Percentiles rank a stretch among this genome's conserved stretches.
These are phyloP conservation scores for Sylvilagus floridanus DNA, from an alignment of 2,797 vertebrate species.

Conservation along the genomic window DNA sequence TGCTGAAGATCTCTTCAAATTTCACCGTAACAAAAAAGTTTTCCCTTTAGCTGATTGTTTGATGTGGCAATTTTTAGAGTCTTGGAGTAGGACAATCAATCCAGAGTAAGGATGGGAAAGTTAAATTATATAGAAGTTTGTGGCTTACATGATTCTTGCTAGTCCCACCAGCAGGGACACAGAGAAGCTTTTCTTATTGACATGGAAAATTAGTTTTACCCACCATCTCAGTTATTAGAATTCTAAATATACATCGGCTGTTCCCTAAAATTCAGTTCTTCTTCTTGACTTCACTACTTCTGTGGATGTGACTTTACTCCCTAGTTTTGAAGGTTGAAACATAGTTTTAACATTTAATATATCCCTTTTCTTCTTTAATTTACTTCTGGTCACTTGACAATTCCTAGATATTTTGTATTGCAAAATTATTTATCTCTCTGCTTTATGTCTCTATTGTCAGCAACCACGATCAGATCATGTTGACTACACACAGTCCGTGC, in stretches of 20 bases:
- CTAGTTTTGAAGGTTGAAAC: slow-evolving; percentile 4
- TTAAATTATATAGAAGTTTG: slow-evolving; percentile 37
- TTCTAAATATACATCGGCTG: background rate
- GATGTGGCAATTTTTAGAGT: slow-evolving; percentile 44
- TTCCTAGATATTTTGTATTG: slow-evolving; percentile 38
- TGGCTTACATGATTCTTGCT: background rate
- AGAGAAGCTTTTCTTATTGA: slow-evolving; percentile 7
- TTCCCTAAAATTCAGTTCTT: slow-evolving; percentile 25
- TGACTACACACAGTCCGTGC: background rate
- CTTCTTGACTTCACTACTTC: slow-evolving; percentile 14
- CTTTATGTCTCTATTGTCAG: background rate
- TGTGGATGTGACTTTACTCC: background rate
- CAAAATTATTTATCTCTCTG: background rate
- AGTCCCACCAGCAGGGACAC: background rate
- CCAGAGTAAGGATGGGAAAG: slow-evolving; percentile 26
- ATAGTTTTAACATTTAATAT: slow-evolving; percentile 30
- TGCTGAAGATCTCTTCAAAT: slow-evolving; percentile 35
- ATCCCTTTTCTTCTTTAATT: slow-evolving; percentile 16
- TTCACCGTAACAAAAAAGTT: background rate
- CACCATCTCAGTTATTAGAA: background rate
- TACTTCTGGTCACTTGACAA: background rate
- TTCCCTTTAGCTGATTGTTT: slow-evolving; percentile 4
- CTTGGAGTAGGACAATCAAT: slow-evolving; percentile 32
- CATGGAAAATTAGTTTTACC: background rate
- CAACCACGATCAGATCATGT: background rate